Evolutionary conservation across 2,113 vertebrate genomes (phyloP).

Genomic region (Lates calcarifer): DNA sequence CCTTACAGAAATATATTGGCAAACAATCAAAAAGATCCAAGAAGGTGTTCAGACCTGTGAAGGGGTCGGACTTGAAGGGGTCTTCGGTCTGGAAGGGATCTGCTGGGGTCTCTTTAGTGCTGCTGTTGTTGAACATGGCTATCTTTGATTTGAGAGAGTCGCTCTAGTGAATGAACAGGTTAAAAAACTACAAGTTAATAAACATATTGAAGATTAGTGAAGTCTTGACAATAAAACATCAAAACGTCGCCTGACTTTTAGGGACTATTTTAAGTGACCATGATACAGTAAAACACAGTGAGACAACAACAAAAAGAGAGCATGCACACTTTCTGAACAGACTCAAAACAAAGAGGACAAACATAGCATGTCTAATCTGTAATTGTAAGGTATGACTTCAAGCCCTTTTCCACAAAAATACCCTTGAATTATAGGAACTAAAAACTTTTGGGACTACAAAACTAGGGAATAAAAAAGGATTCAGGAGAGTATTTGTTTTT

Average conservation of each 20-base stretch:
- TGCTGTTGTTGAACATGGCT: slow-evolving; percentile 88
- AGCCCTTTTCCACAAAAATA: neutral
- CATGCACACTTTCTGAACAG: neutral
- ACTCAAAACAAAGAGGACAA: neutral
- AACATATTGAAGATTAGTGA: neutral
- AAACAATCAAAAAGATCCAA: slow-evolving; percentile 75
- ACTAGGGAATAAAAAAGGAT: neutral
- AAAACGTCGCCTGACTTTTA: neutral
- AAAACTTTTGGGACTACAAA: neutral
- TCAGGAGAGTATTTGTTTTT: neutral
- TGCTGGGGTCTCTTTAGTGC: slow-evolving; percentile 83
- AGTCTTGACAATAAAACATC: neutral
- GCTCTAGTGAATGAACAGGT: slow-evolving; percentile 79
- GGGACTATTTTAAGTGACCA: neutral
- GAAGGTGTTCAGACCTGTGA: slow-evolving; percentile 86
- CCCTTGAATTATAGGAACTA: neutral
- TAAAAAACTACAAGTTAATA: neutral
- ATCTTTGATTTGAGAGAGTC: slow-evolving; percentile 92
- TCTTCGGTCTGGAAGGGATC: slow-evolving; percentile 96
- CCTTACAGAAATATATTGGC: neutral
- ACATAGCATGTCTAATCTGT: neutral
- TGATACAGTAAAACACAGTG: neutral
- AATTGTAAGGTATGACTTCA: neutral
- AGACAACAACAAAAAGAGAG: neutral
- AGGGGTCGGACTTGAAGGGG: slow-evolving; percentile 93